Evolutionary conservation across 1,140 invertebrate species (phyloP), one percentile per base, ranked within the genome.

Genomic region (Archivesica marissinica): DNA sequence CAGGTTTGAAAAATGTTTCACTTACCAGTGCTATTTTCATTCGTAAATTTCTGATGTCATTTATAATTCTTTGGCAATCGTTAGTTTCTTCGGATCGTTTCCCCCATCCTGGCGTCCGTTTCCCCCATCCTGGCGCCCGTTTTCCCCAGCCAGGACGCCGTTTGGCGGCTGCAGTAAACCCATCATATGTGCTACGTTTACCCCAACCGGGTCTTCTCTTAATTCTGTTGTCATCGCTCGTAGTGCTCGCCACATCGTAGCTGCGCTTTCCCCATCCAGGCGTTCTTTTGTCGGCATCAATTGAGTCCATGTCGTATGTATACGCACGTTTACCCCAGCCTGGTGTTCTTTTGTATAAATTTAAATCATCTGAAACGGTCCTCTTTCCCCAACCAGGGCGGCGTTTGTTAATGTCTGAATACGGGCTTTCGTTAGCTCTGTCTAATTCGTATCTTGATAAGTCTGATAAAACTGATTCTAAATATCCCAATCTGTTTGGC

Each of bases 101-200:
- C 20, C 38, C 68, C n/a, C n/a, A n/a, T n/a, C n/a, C n/a, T n/a
- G n/a, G n/a, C 30, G 80, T 77, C 9, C 88, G 64, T 78, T 89
- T 89, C 7, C 88, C 88, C 89, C 89, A 90, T 78, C 89, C 89
- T 2, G 89, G 89, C 2, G 86, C 64, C 70, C 89, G 44, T 61
- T 90, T 90, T 15, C 86, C 86, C 89, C 88, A 88, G 47, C 88
- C 88, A 11, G 88, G 88, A 35, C 88, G 64, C 20, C 86, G 50
- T 72, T 72, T 88, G 44, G 52, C 84, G 61, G 74, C 68, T 44
- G 41, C 44, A 68, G n/a, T 59, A 25, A 50, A 28, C 23, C 75
- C 52, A 23, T 84, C 41, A 25, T 86, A 76, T 50, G 50, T 50
- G 33, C 54, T 77, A 54, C 85, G 11, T 47, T 86, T 86, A 0